Evolutionary conservation across 2,888 invertebrate genomes (phyloP).

Genomic region (Tiliacea citrago): DNA sequence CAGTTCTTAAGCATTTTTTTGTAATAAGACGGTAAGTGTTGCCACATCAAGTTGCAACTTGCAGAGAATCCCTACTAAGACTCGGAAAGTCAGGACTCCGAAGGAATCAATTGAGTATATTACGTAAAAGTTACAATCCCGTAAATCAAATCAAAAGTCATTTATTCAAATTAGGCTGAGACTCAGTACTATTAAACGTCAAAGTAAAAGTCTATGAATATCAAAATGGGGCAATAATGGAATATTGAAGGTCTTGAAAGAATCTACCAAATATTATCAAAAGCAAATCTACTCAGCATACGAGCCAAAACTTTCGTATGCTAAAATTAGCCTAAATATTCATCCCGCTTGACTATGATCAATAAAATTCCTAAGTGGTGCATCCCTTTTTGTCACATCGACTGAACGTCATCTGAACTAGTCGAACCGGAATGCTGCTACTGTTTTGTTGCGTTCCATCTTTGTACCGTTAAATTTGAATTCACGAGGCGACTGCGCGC

Average conservation of each 20-base stretch:
- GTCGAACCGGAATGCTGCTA: constrained; percentile 79
- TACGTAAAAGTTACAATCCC: background rate
- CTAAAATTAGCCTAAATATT: constrained; percentile 63
- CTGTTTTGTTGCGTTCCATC: constrained; percentile 86
- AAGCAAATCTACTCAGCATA: constrained; percentile 10
- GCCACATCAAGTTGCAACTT: background rate
- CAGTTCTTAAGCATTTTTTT: too few relatives aligned
- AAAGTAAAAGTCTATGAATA: background rate
- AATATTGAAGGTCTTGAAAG: background rate
- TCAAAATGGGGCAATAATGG: background rate
- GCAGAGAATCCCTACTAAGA: background rate
- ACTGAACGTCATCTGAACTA: constrained; percentile 76
- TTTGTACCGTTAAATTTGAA: constrained; percentile 89
- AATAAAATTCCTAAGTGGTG: constrained; percentile 80
- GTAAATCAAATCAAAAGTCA: background rate
- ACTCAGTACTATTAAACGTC: background rate
- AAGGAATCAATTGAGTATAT: background rate
- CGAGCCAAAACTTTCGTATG: constrained; percentile 17
- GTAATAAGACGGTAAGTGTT: too few relatives aligned
- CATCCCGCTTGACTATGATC: constrained; percentile 68
- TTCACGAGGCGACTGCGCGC: constrained; percentile 73
- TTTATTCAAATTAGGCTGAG: background rate
- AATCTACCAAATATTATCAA: constrained; percentile 3
- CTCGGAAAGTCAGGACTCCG: background rate
- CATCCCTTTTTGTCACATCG: constrained; percentile 81